Evolutionary conservation across 2,797 vertebrate species (phyloP), one percentile per base, ranked within the genome.

Genomic region (Octomys mimax): DNA sequence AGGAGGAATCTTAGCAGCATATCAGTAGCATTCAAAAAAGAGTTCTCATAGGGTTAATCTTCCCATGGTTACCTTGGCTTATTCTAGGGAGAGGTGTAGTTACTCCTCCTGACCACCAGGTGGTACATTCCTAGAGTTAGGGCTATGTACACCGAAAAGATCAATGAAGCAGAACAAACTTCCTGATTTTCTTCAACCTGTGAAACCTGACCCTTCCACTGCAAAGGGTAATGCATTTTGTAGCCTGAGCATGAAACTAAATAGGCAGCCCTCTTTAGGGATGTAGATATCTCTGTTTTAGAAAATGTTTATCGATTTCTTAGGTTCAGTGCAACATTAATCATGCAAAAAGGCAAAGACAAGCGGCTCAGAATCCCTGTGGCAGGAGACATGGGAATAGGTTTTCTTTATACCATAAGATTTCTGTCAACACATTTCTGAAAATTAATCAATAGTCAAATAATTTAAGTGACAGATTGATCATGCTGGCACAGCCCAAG

Each of bases 401-500:
- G 33, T 71, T 98, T 97, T 92, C 77, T 89, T 97, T 98, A 93
- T 80, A 92, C 21, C 79, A 95, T 90, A 94, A 95, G 88, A 54
- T 80, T 97, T 97, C 52, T 96, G 95, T 96, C 93, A 97, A 97
- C 57, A 80, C 7, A 94, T 96, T 98, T 97, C 79, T 96, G 91
- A 96, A 98, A 97, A 97, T 87, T 90, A 98, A 97, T 98, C 98
- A 97, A 96, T 97, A 97, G 90, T 95, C 90, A 97, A 97, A 96
- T 94, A 98, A 97, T 39, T 94, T 61, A 85, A 94, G 66, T 97
- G 98, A 97, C 33, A 54, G 92, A 96, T 2, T 92, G 57, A 97
- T 81, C 64, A 92, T 96, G 96, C 59, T 75, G 95, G 79, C 19
- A 89, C 82, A 88, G 68, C 75, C 85, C 66, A 46, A 64, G 79